Evolutionary conservation across 1,140 invertebrate species (phyloP), one percentile per base, ranked within the genome.

Genomic region (Nasonia vitripennis): DNA sequence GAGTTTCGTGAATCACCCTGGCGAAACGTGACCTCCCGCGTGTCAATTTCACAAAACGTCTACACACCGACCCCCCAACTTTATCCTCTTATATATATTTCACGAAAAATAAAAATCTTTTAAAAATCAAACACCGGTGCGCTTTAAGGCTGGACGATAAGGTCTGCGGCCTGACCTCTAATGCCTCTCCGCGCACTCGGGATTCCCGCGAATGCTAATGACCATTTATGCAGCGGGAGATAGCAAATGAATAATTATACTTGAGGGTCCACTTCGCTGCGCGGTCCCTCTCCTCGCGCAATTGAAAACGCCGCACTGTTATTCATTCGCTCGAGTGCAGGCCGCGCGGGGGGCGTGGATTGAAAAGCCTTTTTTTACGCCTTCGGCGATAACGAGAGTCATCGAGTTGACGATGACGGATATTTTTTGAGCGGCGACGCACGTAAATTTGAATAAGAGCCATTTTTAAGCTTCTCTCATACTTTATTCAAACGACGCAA

Each of bases 241-340:
- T 84, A 83, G 82, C 82, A 79, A 84, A 84, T 84, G 83, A 84
- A 84, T 84, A 84, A 84, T 84, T 84, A 84, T 71, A 78, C 75
- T 83, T 67, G 37, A 83, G 74, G 74, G 74, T 78, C 74, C 48
- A 55, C 81, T 81, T 73, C n/a, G 68, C 14, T 27, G 20, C 67
- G 34, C 67, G 34, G 51, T 34, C 41, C 31, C 34, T 48, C 51
- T 48, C 51, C 78, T 37, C 31, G 51, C 27, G 81, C 81, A 83
- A 77, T 83, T 83, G 81, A 83, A 75, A 77, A 83, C 17, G 68
- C 34, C 70, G 27, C 27, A 37, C 68, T 73, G 81, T 51, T 82
- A 81, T 71, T 81, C 79, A 71, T 81, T 37, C 31, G 11, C 51
- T 62, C 55, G 20, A 62, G 20, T 23, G 34, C 34, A 37, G 4